Conservation (phyloP, 1,140 invertebrate species). For the Limonius californicus region DNA sequence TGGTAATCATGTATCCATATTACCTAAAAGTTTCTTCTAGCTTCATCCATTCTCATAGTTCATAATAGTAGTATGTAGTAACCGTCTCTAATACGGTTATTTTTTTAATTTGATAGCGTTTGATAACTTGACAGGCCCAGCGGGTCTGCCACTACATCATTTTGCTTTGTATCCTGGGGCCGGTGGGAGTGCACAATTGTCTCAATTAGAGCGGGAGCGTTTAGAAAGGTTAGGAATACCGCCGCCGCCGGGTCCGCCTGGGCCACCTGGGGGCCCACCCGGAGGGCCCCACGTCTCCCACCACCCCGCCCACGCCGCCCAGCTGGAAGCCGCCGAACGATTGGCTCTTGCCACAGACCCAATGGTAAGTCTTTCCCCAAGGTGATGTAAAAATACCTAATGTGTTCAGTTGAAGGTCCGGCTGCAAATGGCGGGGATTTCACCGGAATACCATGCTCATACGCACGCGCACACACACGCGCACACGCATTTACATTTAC, state of each 20-base stretch:
- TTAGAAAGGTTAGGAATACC: slow-evolving; percentile 76
- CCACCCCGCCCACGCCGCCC: slow-evolving; percentile 43
- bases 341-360: slow-evolving; percentile 69
- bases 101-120: too few species aligned
- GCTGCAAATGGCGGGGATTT: slow-evolving; percentile 81
- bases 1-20: too few species aligned
- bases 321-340: slow-evolving; percentile 57
- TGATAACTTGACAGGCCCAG: slow-evolving; percentile 27
- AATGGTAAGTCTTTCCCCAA: slow-evolving; percentile 57
- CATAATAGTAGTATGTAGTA: too few species aligned
- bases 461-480: slow-evolving; percentile 85
- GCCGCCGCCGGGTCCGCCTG: slow-evolving; percentile 51
- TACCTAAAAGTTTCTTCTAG: too few species aligned
- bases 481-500: slow-evolving; percentile 86
- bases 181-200: slow-evolving; percentile 57
- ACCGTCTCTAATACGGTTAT: too few species aligned
- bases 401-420: slow-evolving; percentile 52
- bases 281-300: slow-evolving; percentile 36
- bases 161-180: slow-evolving; percentile 51
- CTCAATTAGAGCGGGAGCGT: slow-evolving; percentile 82
- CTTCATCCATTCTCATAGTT: too few species aligned
- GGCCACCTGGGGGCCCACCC: slow-evolving; percentile 49
- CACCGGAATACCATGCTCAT: slow-evolving; percentile 76
- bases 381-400: neutral
- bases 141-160: slow-evolving; percentile 44